These are phyloP conservation scores for Caenorhabditis imperialis DNA, from an alignment of 2,888 invertebrate genomes.

Conservation along the genomic window DNA sequence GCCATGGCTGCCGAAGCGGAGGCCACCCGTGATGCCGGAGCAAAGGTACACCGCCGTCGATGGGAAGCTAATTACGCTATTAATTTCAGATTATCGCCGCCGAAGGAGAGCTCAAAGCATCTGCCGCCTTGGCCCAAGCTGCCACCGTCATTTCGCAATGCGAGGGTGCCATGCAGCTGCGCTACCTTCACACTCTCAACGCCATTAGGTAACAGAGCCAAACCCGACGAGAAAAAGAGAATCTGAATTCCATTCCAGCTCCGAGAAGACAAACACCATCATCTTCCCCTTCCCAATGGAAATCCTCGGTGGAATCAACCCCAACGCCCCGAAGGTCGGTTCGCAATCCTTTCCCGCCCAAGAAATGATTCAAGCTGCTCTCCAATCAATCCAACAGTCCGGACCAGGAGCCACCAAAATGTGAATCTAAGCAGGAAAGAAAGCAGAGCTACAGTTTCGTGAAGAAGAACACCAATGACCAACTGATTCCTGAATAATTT, in stretches of 20 bases:
- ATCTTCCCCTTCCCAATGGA: slow-evolving; percentile 66
- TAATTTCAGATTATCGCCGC: slow-evolving; percentile 88
- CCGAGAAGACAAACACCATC: slow-evolving; percentile 62
- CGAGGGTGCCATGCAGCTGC: slow-evolving; percentile 92
- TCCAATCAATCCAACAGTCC: slow-evolving; percentile 27
- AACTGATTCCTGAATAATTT: slow-evolving; percentile 7
- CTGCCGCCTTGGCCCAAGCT: slow-evolving; percentile 92
- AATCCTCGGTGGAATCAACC: slow-evolving; percentile 50
- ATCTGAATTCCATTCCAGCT: slow-evolving; percentile 36
- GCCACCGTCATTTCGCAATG: slow-evolving; percentile 92
- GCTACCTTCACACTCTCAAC: slow-evolving; percentile 93
- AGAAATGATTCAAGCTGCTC: slow-evolving; percentile 38
- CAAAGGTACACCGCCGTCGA: slow-evolving; percentile 59
- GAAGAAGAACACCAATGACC: slow-evolving; percentile 21
- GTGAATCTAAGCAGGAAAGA: slow-evolving; percentile 1
- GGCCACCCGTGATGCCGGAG: slow-evolving; percentile 87
- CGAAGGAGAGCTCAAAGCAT: slow-evolving; percentile 89
- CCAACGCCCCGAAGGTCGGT: background rate
- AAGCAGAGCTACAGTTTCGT: slow-evolving; percentile 11
- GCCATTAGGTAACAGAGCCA: slow-evolving; percentile 82
- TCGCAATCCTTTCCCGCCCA: slow-evolving; percentile 26
- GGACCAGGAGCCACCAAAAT: slow-evolving; percentile 22
- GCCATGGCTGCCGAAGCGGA: slow-evolving; percentile 97
- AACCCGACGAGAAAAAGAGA: background rate
- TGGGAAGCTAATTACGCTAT: background rate